Conservation (phyloP, 2,888 invertebrate species). For the Cataglyphis albicans region DNA sequence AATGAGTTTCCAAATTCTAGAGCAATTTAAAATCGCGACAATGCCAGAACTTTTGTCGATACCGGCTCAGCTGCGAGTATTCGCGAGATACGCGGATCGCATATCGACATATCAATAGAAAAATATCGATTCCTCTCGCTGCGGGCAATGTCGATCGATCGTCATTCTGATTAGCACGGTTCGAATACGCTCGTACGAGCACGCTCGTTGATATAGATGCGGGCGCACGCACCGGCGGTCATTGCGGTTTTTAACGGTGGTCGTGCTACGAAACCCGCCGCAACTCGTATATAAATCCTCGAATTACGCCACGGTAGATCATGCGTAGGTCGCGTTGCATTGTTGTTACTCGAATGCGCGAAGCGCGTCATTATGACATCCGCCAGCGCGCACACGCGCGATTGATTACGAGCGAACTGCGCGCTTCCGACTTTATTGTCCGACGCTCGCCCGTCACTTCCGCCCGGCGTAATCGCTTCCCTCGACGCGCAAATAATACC, state of each 20-base stretch:
- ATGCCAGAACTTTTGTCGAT: too few species aligned
- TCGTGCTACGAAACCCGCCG: constrained; percentile 28
- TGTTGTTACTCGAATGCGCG: constrained; percentile 45
- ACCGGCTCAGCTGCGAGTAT: not conserved
- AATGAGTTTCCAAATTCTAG: too few species aligned
- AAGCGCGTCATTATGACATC: constrained; percentile 33
- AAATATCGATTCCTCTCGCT: constrained; percentile 29
- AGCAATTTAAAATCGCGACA: too few species aligned
- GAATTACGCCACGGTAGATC: constrained; percentile 52
- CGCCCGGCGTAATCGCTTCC: constrained; percentile 52
- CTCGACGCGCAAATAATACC: constrained; percentile 24
- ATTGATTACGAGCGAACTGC: constrained; percentile 57
- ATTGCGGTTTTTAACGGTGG: constrained; percentile 62
- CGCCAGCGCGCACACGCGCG: constrained; percentile 12
- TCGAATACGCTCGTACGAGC: constrained; percentile 55
- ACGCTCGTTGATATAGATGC: constrained; percentile 49
- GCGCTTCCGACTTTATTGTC: constrained; percentile 56
- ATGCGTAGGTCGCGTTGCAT: constrained; percentile 28
- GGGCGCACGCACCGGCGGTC: constrained; percentile 50
- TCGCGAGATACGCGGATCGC: constrained; percentile 17
- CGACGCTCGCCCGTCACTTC: constrained; percentile 37
- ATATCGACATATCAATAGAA: constrained; percentile 11
- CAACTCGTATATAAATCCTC: constrained; percentile 43
- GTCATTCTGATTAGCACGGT: constrained; percentile 51
- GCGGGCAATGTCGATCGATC: constrained; percentile 49